These are phyloP conservation scores for Onthophagus sagittarius DNA, from an alignment of 2,888 invertebrate genomes.

Conservation along the genomic window DNA sequence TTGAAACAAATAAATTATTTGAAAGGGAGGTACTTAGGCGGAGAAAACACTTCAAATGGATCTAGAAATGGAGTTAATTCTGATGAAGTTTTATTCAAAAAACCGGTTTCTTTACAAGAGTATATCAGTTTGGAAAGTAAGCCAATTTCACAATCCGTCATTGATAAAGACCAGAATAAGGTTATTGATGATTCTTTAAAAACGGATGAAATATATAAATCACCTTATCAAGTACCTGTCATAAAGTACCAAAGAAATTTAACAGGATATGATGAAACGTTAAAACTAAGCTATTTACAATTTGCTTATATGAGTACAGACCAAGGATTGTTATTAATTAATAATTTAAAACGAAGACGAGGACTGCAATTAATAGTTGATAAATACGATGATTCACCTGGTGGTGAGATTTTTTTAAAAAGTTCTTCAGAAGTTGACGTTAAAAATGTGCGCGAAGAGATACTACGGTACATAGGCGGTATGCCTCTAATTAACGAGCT, in stretches of 20 bases:
- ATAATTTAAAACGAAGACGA: background rate
- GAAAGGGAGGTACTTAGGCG: background rate
- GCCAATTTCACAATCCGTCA: background rate
- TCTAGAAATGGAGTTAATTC: background rate
- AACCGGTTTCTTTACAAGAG: background rate
- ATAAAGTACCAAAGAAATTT: slow-evolving; percentile 4
- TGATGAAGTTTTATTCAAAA: background rate
- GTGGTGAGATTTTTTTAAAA: slow-evolving; percentile 7
- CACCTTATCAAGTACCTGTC: background rate
- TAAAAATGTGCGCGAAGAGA: background rate
- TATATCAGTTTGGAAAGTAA: background rate
- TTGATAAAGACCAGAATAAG: background rate
- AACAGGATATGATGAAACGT: background rate
- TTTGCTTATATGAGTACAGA: slow-evolving; percentile 11
- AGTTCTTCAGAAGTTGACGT: background rate
- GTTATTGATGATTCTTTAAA: background rate
- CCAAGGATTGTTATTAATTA: background rate
- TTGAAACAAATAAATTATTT: slow-evolving; percentile 16
- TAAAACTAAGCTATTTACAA: background rate
- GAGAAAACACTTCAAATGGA: background rate
- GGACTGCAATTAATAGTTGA: slow-evolving; percentile 1
- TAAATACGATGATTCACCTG: background rate
- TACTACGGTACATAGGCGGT: background rate
- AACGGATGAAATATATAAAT: background rate
- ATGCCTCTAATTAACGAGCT: slow-evolving; percentile 5